phyloP scores from a whole-genome alignment of 2,797 vertebrate species.

The Choloepus didactylus region DNA sequence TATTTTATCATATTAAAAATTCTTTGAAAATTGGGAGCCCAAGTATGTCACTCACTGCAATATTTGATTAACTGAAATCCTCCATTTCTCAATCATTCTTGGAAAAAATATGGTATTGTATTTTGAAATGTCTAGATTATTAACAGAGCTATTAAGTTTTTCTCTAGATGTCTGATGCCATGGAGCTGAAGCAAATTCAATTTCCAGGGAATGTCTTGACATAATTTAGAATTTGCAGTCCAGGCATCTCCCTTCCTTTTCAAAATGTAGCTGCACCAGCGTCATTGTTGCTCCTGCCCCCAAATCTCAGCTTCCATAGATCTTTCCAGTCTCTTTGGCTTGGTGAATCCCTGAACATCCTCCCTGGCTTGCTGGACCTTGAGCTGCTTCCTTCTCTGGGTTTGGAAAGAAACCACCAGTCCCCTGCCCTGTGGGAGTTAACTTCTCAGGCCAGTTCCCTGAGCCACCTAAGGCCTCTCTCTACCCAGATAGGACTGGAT shows the following conservation, averaged over 20 bases:
- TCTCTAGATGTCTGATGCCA: neutral
- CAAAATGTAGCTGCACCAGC: neutral
- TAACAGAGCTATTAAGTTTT: neutral
- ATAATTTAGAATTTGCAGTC: neutral
- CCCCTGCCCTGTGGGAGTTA: neutral
- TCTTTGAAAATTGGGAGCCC: neutral
- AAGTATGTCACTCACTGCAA: neutral
- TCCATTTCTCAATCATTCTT: neutral
- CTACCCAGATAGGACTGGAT: neutral
- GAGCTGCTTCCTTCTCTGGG: neutral
- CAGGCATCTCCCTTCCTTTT: neutral
- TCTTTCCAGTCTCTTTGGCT: neutral
- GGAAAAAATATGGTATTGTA: neutral
- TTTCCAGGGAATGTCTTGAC: too few relatives aligned
- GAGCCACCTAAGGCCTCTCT: neutral
- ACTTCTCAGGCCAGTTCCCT: neutral
- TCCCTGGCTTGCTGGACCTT: neutral
- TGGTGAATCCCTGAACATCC: neutral
- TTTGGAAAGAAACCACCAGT: neutral
- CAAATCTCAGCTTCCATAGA: neutral
- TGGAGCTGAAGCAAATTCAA: neutral
- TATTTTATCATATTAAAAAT: conserved; percentile 26
- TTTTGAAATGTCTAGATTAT: neutral
- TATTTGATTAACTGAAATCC: neutral
- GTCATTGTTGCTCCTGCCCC: accelerated